Base-by-base conservation (phyloP, 2,888 invertebrate species). In the Nemoura dubitans region DNA sequence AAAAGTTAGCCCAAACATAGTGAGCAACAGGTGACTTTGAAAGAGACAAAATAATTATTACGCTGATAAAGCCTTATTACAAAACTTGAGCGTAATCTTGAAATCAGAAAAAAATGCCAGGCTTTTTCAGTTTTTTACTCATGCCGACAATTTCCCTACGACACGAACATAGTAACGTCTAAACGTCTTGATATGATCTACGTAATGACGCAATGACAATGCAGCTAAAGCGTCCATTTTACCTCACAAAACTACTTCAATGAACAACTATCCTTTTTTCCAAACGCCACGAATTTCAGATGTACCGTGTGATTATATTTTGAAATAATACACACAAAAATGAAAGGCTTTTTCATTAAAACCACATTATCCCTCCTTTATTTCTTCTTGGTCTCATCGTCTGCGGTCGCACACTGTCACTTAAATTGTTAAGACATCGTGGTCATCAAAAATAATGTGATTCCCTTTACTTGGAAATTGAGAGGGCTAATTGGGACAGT, bases 341-440 rank as follows among this genome's bases (percentile, higher is more conserved):
- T 59, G 59, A 59, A 59, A 16, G 59, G 59, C 59, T 59, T 78
- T 78, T 78, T 78, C 78, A 78, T 78, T 78, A 78, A 27, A 78
- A 78, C 27, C 27, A 78, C 78, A 78, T 78, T 78, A 78, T 28
- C 26, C 26, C 78, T 28, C 26, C 26, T 78, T n/a, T 26, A 78
- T 10, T 28, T 78, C 26, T 10, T 78, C 59, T 59, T 14, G 59
- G 59, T 59, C 59, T 59, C 16, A 10, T 36, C 14, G 59, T 78
- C 78, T 78, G 78, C 78, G 78, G 78, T 78, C 78, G 78, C 78
- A 26, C 27, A 78, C 27, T 78, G 78, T 78, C 78, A 78, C 78
- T 78, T 78, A 78, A 27, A 27, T 27, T 28, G 28, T 28, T 25
- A 78, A 78, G 28, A 78, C 28, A 78, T 26, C 27, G 78, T 10